These are phyloP conservation scores for Orthosia gothica DNA, from an alignment of 2,888 invertebrate genomes.

Conservation along the genomic window DNA sequence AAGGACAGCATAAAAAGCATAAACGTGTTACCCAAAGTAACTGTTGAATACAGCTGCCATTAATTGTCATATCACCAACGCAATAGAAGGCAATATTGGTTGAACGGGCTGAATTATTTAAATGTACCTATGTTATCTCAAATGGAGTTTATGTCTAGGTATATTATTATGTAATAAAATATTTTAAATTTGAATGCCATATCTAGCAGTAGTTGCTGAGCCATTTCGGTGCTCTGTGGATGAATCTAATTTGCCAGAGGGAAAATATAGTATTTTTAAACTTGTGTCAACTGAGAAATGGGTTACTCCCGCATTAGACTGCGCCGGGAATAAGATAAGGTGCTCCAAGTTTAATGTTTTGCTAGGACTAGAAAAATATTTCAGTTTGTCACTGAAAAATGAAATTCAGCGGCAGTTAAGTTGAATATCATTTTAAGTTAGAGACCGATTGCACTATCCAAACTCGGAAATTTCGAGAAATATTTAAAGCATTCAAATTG, in stretches of 20 bases:
- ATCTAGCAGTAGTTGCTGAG: not conserved
- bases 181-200: not conserved
- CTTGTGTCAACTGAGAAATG: slow-evolving; percentile 1
- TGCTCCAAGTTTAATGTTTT: slow-evolving; percentile 10
- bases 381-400: slow-evolving; percentile 1
- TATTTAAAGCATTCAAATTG: not conserved
- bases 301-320: not conserved
- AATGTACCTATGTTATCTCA: no score
- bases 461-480: not conserved
- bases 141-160: no score
- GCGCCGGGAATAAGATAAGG: slow-evolving; percentile 1
- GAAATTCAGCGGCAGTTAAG: not conserved
- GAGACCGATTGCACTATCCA: not conserved
- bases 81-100: no score
- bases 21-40: no score
- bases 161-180: no score
- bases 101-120: no score
- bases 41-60: no score
- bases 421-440: no score
- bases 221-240: not conserved
- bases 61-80: no score
- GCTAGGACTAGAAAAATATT: not conserved
- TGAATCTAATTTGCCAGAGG: slow-evolving; percentile 26
- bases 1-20: no score
- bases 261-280: slow-evolving; percentile 19